These are phyloP conservation scores for Patella vulgata DNA, from an alignment of 1,140 invertebrate species.

Conservation along the genomic window DNA sequence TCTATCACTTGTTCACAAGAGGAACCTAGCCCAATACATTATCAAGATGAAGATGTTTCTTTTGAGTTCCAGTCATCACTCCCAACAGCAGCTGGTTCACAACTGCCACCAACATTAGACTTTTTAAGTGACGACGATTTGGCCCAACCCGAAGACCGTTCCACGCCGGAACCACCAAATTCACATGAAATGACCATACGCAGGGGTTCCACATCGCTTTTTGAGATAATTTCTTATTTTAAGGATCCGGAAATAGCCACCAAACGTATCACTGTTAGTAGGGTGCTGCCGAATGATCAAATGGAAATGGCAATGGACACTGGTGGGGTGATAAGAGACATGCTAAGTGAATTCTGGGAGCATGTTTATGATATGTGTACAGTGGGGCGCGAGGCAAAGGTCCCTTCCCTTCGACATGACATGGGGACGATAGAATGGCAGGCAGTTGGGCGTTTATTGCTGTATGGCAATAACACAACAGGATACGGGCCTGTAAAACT, in stretches of 20 bases:
- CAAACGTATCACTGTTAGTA: not conserved
- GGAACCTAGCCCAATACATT: too few species aligned
- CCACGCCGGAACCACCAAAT: too few species aligned
- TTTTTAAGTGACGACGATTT: too few species aligned
- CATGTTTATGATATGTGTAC: slow-evolving; percentile 8
- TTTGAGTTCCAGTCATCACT: too few species aligned
- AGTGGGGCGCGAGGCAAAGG: slow-evolving; percentile 3
- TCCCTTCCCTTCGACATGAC: slow-evolving; percentile 10
- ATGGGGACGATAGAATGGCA: slow-evolving; percentile 12
- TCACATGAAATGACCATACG: not conserved
- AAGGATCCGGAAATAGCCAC: not conserved
- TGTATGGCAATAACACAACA: not conserved
- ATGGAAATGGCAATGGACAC: slow-evolving; percentile 4
- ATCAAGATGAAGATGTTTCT: too few species aligned
- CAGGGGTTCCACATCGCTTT: not conserved
- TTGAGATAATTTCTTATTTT: slow-evolving; percentile 1
- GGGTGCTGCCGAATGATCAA: slow-evolving; percentile 8
- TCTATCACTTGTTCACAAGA: too few species aligned
- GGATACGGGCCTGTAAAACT: slow-evolving; percentile 12
- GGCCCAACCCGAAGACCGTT: too few species aligned
- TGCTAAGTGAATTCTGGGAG: slow-evolving; percentile 4
- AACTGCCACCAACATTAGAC: too few species aligned
- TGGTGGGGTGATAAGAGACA: slow-evolving; percentile 11
- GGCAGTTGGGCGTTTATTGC: slow-evolving; percentile 5
- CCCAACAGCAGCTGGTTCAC: too few species aligned